Evolutionary conservation across 53 echinoderm and acorn worm species (phyloP).

Genomic region (Arbacia lixula): DNA sequence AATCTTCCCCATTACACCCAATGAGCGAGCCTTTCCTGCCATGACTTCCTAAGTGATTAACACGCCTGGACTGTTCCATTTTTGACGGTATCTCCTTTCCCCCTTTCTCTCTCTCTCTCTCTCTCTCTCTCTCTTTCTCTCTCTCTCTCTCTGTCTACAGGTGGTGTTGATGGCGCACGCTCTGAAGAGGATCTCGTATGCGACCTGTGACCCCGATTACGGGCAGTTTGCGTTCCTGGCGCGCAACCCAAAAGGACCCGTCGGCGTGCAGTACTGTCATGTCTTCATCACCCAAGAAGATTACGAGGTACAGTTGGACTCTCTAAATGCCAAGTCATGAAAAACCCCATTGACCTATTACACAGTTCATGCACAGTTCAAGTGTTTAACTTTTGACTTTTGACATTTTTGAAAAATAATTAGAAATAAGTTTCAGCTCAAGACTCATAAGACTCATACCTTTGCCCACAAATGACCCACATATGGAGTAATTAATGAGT

Average conservation of each 20-base stretch:
- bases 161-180: conserved; percentile 97
- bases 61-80: conserved; percentile 44
- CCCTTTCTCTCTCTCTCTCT: neutral
- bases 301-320: conserved; percentile 69
- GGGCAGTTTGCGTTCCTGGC: conserved; percentile 97
- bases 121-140: neutral
- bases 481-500: too few species aligned
- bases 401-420: too few species aligned
- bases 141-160: conserved; percentile 36
- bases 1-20: conserved; percentile 42
- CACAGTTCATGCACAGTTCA: too few species aligned
- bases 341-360: neutral
- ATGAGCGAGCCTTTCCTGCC: conserved; percentile 33
- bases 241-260: conserved; percentile 97
- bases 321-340: neutral
- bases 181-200: conserved; percentile 92
- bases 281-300: conserved; percentile 84
- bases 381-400: too few species aligned
- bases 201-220: conserved; percentile 95
- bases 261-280: conserved; percentile 98
- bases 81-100: neutral
- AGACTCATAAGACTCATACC: neutral
- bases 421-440: too few species aligned
- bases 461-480: too few species aligned
- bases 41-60: conserved; percentile 24